Evolutionary conservation across 1,140 invertebrate genomes (phyloP).

Genomic region (Drosophila navojoa): DNA sequence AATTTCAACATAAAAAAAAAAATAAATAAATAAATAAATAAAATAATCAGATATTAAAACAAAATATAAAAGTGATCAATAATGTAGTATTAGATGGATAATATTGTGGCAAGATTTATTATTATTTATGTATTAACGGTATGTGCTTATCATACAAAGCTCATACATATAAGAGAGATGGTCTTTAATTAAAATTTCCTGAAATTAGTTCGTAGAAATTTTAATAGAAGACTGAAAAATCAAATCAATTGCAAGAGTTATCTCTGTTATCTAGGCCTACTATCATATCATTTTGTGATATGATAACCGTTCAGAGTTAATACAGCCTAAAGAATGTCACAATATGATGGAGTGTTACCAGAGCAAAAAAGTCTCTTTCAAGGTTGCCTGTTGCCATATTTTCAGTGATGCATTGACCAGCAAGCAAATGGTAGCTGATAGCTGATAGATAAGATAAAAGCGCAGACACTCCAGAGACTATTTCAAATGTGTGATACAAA

Average conservation of each 20-base stretch:
- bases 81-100: too few relatives aligned
- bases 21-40: too few relatives aligned
- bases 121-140: too few relatives aligned
- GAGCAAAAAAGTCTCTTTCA: conserved; percentile 22
- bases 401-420: conserved; percentile 11
- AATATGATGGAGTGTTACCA: neutral
- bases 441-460: conserved; percentile 28
- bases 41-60: too few relatives aligned
- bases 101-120: too few relatives aligned
- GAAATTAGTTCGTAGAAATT: neutral
- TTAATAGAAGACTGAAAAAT: neutral
- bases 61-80: too few relatives aligned
- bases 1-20: too few relatives aligned
- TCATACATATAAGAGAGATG: too few relatives aligned
- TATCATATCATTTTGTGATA: neutral
- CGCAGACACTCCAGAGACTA: conserved; percentile 4
- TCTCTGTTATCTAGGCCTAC: neutral
- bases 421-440: conserved; percentile 29
- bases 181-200: too few relatives aligned
- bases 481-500: conserved; percentile 31
- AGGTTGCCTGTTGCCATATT: conserved; percentile 18
- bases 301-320: neutral
- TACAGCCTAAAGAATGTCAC: neutral
- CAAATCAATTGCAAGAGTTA: neutral
- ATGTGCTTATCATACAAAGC: too few relatives aligned